Percentiles rank a stretch among this genome's conserved stretches.
phyloP scores from a whole-genome alignment of 2,888 invertebrate genomes.

The Aproaerema taeniolella region DNA sequence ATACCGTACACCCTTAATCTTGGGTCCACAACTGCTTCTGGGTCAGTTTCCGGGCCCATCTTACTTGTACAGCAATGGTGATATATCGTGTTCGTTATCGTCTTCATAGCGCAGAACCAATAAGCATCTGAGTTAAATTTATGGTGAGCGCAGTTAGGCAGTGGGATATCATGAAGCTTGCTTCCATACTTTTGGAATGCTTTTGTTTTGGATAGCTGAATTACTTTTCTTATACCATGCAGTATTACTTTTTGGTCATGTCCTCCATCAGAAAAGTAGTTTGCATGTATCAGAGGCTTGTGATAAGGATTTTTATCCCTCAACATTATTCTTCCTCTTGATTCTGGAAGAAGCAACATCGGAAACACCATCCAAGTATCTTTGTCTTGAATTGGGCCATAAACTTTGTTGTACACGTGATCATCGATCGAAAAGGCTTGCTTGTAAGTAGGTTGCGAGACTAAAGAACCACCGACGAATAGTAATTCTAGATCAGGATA shows the following conservation, averaged over 20 bases:
- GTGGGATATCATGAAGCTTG: conserved; percentile 66
- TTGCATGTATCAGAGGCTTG: conserved; percentile 80
- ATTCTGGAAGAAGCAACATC: conserved; percentile 80
- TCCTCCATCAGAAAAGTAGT: conserved; percentile 78
- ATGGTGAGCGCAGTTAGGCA: conserved; percentile 75
- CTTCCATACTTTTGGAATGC: conserved; percentile 73
- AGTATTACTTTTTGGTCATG: conserved; percentile 73
- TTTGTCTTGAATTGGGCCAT: conserved; percentile 50
- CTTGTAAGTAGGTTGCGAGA: conserved; percentile 48
- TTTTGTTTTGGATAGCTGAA: conserved; percentile 62
- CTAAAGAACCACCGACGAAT: conserved; percentile 71
- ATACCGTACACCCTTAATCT: conserved; percentile 69
- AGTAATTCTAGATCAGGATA: conserved; percentile 79
- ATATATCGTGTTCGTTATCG: conserved; percentile 72
- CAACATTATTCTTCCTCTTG: conserved; percentile 78
- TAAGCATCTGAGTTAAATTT: conserved; percentile 79
- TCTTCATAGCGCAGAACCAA: conserved; percentile 80
- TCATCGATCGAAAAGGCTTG: conserved; percentile 55
- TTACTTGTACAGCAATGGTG: conserved; percentile 75
- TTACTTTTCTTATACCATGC: conserved; percentile 60
- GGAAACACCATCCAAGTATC: conserved; percentile 77
- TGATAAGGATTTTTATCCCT: conserved; percentile 80
- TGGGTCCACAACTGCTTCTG: conserved; percentile 71
- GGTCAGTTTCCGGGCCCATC: conserved; percentile 69
- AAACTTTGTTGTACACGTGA: conserved; percentile 54